Evolutionary conservation across 1,140 invertebrate species (phyloP).

Genomic region (Saccostrea glomerata): DNA sequence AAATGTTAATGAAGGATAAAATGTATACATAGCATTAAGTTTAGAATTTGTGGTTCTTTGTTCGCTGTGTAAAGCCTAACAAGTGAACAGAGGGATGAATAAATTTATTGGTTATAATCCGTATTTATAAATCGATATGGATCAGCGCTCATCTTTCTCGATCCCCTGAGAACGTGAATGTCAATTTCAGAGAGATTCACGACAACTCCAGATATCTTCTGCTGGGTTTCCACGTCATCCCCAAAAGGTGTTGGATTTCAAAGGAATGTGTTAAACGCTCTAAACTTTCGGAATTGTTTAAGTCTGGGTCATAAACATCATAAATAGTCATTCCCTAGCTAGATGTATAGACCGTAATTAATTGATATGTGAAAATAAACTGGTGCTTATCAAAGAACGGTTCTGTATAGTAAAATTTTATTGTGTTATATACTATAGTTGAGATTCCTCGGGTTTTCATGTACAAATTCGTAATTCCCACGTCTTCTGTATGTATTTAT

Average conservation of each 20-base stretch:
- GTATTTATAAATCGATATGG: slow-evolving; percentile 12
- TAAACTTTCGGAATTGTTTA: background rate
- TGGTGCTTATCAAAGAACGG: background rate
- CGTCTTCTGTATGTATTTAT: background rate
- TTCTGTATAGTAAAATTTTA: background rate
- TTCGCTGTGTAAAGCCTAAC: background rate
- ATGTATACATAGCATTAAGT: background rate
- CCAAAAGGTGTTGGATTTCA: background rate
- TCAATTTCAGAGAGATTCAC: background rate
- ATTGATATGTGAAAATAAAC: background rate
- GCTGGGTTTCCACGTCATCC: background rate
- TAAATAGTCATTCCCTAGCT: background rate
- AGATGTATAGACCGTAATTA: background rate
- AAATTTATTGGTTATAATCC: slow-evolving; percentile 31
- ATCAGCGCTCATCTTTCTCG: background rate
- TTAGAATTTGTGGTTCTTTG: background rate
- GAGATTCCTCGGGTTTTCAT: background rate
- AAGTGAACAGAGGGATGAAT: background rate
- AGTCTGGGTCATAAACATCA: background rate
- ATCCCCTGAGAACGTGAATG: background rate
- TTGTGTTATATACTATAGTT: background rate
- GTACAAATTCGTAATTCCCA: background rate
- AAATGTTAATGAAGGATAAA: background rate
- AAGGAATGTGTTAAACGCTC: slow-evolving; percentile 1
- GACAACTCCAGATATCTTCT: background rate